These are phyloP conservation scores for Turritopsis rubra DNA, from an alignment of 30 jellyfish, hydroid and myxozoan species.

Conservation along the genomic window DNA sequence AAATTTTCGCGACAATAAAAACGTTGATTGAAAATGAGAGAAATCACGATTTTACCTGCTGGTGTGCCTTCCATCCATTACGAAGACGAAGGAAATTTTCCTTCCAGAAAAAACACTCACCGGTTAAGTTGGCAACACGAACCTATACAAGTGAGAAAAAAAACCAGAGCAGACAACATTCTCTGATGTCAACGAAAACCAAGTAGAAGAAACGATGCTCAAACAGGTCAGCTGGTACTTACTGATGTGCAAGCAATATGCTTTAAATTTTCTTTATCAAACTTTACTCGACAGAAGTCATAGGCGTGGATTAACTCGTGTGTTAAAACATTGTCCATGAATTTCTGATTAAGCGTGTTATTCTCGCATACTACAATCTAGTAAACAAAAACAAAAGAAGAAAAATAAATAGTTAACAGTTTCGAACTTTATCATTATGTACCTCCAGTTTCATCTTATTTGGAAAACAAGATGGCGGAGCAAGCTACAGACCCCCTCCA, in stretches of 20 bases:
- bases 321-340: constrained; percentile 77
- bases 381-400: neutral
- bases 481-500: too few relatives aligned
- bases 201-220: too few relatives aligned
- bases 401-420: too few relatives aligned
- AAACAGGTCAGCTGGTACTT: too few relatives aligned
- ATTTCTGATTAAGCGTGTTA: constrained; percentile 42
- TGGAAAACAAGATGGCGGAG: too few relatives aligned
- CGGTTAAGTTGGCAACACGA: constrained; percentile 95
- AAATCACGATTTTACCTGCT: constrained; percentile 52
- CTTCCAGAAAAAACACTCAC: constrained; percentile 83
- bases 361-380: constrained; percentile 93
- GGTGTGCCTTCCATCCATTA: constrained; percentile 80
- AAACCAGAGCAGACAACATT: neutral
- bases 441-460: too few relatives aligned
- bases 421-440: too few relatives aligned
- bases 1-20: too few relatives aligned
- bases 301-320: constrained; percentile 97
- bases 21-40: too few relatives aligned
- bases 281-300: constrained; percentile 86
- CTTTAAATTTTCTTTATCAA: constrained; percentile 45
- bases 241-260: constrained; percentile 97
- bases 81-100: constrained; percentile 64
- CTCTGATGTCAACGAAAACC: too few relatives aligned
- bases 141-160: constrained; percentile 19